Evolutionary conservation across 2,888 invertebrate species (phyloP).

Genomic region (Phortica magna): DNA sequence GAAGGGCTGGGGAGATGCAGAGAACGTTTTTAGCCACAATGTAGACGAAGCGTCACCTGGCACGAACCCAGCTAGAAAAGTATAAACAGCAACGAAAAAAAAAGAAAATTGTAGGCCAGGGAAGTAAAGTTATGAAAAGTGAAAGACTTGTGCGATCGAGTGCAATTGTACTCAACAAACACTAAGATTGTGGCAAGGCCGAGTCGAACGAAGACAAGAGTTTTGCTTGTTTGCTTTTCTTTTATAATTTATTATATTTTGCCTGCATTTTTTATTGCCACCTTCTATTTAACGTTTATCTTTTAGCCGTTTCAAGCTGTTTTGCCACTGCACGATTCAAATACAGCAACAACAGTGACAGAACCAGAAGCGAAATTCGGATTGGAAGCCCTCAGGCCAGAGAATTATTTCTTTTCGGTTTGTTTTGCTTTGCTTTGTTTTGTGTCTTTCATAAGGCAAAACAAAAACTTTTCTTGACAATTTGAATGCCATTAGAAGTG

Average conservation of each 20-base stretch:
- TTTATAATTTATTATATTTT: not conserved
- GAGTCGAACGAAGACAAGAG: not conserved
- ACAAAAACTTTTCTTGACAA: not conserved
- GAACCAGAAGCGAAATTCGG: not conserved
- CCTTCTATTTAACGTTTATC: not conserved
- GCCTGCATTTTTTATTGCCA: not conserved
- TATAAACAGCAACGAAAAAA: not conserved
- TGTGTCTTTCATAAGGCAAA: not conserved
- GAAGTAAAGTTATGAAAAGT: not conserved
- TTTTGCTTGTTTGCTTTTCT: not conserved
- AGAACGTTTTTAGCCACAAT: not conserved
- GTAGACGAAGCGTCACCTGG: conserved; percentile 15
- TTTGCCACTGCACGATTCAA: not conserved
- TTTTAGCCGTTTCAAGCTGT: not conserved
- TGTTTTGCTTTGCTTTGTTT: too few relatives aligned
- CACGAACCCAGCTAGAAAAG: conserved; percentile 10
- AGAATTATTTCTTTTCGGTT: not conserved
- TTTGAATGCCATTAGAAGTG: not conserved
- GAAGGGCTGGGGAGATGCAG: too few relatives aligned
- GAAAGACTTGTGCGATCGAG: not conserved
- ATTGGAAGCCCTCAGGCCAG: not conserved
- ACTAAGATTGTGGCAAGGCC: not conserved
- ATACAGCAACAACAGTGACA: not conserved
- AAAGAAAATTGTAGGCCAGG: not conserved
- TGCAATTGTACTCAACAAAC: conserved; percentile 3